phyloP scores from a whole-genome alignment of 2,888 invertebrate genomes.

The Netelia virgata region DNA sequence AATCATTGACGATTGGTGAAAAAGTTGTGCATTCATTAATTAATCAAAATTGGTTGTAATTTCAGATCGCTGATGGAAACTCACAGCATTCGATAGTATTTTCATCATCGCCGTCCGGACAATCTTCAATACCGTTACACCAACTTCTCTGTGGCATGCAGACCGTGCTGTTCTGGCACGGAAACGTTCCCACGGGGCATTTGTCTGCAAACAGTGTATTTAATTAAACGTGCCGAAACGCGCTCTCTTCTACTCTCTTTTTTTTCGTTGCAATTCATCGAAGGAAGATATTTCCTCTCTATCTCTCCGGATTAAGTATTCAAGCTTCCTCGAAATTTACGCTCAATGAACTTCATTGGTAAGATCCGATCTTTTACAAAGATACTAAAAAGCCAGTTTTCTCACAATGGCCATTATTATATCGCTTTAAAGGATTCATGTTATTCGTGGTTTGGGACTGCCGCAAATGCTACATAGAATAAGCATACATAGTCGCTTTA shows the following conservation, averaged over 20 bases:
- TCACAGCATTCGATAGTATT: conserved; percentile 80
- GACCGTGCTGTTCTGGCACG: conserved; percentile 85
- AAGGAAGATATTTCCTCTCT: conserved; percentile 6
- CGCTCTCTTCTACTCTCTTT: conserved; percentile 15
- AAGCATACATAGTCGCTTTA: neutral
- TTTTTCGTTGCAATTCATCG: conserved; percentile 44
- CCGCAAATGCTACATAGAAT: neutral
- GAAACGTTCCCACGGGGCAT: conserved; percentile 86
- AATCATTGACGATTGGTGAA: neutral
- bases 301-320: neutral
- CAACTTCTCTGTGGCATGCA: conserved; percentile 87
- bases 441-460: neutral
- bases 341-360: neutral
- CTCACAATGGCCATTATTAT: neutral
- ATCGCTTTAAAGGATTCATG: neutral
- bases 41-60: neutral
- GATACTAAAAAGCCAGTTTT: neutral
- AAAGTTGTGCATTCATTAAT: neutral
- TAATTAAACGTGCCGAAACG: neutral
- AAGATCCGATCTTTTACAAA: neutral
- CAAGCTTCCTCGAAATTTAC: neutral
- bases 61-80: conserved; percentile 65
- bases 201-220: conserved; percentile 82
- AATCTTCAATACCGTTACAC: conserved; percentile 86
- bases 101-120: conserved; percentile 85